These are phyloP conservation scores for Callyntrura sp. DNA, from an alignment of 2,888 invertebrate species.

Conservation along the genomic window DNA sequence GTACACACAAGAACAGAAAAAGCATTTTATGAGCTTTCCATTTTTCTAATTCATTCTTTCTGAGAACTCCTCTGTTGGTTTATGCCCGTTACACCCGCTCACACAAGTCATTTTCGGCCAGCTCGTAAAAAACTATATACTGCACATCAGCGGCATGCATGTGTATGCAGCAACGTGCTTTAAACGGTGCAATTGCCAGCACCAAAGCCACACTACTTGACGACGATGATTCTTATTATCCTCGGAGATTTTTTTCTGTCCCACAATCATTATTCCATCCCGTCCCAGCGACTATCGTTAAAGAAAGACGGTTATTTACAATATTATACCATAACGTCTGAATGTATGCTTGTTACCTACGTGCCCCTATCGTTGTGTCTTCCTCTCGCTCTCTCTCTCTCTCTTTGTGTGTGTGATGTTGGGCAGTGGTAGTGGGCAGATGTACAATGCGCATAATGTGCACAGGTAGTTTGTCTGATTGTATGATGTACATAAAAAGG, in stretches of 20 bases:
- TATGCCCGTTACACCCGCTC: constrained; percentile 53
- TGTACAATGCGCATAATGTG: neutral
- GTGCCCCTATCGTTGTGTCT: too few species aligned
- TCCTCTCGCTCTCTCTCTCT: neutral
- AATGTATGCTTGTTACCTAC: neutral
- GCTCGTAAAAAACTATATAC: constrained; percentile 64
- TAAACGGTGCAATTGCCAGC: neutral
- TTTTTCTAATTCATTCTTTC: constrained; percentile 54
- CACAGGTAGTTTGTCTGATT: too few species aligned
- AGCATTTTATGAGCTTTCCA: constrained; percentile 64
- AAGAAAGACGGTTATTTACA: constrained; percentile 60
- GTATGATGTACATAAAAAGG: neutral
- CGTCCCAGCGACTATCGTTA: constrained; percentile 57
- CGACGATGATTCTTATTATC: constrained; percentile 24
- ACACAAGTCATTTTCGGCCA: constrained; percentile 44
- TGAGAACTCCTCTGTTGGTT: constrained; percentile 27
- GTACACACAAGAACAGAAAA: neutral
- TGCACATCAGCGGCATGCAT: neutral
- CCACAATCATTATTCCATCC: constrained; percentile 58
- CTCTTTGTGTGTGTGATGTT: constrained; percentile 27
- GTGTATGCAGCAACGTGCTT: neutral
- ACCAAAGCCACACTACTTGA: constrained; percentile 50
- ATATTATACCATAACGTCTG: constrained; percentile 33
- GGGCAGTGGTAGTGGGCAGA: constrained; percentile 7
- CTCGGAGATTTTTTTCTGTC: constrained; percentile 43